A percentile compares a stretch with the other conserved stretches of the same genome.
Evolutionary conservation across 2,888 invertebrate species (phyloP).

Genomic region (Athrips mouffetella): DNA sequence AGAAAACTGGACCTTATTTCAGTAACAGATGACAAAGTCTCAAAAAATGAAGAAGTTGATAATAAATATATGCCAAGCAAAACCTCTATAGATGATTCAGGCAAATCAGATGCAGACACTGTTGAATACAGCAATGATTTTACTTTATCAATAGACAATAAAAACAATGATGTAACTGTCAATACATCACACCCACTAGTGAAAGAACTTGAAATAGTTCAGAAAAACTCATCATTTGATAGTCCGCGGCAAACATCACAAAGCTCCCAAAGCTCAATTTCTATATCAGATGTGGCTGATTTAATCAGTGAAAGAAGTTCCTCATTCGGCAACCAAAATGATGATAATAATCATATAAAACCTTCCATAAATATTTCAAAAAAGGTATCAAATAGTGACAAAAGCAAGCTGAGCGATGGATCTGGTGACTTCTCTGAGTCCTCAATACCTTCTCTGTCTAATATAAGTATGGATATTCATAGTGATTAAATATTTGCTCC

Average conservation of each 20-base stretch:
- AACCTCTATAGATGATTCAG: constrained; percentile 27
- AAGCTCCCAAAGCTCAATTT: constrained; percentile 61
- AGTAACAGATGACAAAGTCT: constrained; percentile 39
- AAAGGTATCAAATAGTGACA: constrained; percentile 30
- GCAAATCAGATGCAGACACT: constrained; percentile 49
- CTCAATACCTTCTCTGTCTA: constrained; percentile 65
- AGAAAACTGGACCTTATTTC: too few species aligned
- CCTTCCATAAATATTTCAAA: constrained; percentile 28
- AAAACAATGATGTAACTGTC: constrained; percentile 35
- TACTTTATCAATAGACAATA: constrained; percentile 44
- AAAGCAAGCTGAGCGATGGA: constrained; percentile 51
- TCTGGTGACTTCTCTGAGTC: constrained; percentile 68
- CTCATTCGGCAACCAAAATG: constrained; percentile 35
- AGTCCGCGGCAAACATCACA: constrained; percentile 52
- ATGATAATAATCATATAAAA: constrained; percentile 31
- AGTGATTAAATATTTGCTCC: constrained; percentile 63
- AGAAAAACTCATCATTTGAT: constrained; percentile 35
- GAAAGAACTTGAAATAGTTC: constrained; percentile 31
- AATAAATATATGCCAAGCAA: constrained; percentile 29
- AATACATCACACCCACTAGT: constrained; percentile 26
- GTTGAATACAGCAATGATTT: constrained; percentile 66
- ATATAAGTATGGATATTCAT: constrained; percentile 68
- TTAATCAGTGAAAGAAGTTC: constrained; percentile 62
- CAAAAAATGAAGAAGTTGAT: constrained; percentile 28
- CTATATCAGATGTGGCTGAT: constrained; percentile 68